Evolutionary conservation across 2,797 vertebrate genomes (phyloP), one percentile per base, ranked within the genome.

Genomic region (Ceryle rudis): DNA sequence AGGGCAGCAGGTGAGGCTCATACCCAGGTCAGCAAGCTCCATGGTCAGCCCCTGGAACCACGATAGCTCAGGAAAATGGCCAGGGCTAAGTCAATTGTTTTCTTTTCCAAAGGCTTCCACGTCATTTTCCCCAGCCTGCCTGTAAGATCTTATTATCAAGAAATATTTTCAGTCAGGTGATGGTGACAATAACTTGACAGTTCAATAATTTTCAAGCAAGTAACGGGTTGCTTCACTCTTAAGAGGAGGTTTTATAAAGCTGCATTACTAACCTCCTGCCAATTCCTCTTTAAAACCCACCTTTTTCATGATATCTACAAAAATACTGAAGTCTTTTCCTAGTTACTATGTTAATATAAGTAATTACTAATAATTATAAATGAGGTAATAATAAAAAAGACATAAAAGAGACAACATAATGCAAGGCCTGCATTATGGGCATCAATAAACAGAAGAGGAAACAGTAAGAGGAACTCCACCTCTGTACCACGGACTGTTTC

Each of bases 61-160:
- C 1, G 0, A 37, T 21, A 37, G 37, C 2, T 1, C 49, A 23
- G 60, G 46, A 46, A 19, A n/a, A 55, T 8, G 26, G 35, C 42
- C 23, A 14, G 22, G n/a, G 42, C 52, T 5, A 44, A 47, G 37
- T 55, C 42, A 35, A n/a, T 46, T 60, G 17, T 77, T 71, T 86
- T 42, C 41, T 10, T 66, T 77, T 77, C 65, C 52, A 21, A 31
- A 65, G 42, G 29, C 42, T 10, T 66, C 60, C 42, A 5, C n/a
- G 42, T 44, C 61, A 54, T 57, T 52, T 72, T 57, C 61, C 55
- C 22, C 51, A 54, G 17, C 28, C 33, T 39, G 18, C 39, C 39
- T 74, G 57, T 35, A 20, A 37, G 52, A 22, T 42, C 37, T 42
- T 33, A 31, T 42, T 65, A 33, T 58, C 26, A 58, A 58, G 22